Conservation (phyloP, 92 coral and sea anemone genomes). For the Zoanthus sansibaricus region DNA sequence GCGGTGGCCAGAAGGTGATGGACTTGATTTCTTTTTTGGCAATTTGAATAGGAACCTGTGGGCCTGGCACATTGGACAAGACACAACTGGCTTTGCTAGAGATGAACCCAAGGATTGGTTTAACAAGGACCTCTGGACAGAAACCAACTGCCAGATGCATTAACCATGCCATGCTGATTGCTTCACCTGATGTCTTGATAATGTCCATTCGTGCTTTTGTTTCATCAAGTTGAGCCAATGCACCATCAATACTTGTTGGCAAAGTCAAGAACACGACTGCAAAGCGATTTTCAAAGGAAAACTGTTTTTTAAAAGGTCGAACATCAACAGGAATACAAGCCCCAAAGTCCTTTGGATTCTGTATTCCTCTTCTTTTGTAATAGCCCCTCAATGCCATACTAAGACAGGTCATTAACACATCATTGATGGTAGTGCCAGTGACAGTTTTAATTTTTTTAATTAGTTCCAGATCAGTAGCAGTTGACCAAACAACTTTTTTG, state of each 20-base stretch:
- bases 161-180: constrained; percentile 70
- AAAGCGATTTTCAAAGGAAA: constrained; percentile 78
- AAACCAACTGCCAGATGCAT: constrained; percentile 66
- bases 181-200: constrained; percentile 84
- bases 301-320: constrained; percentile 56
- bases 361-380: constrained; percentile 76
- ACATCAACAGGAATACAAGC: constrained; percentile 89
- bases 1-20: constrained; percentile 91
- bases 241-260: constrained; percentile 72
- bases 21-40: constrained; percentile 61
- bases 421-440: constrained; percentile 94
- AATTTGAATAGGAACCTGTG: constrained; percentile 65
- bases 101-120: constrained; percentile 56
- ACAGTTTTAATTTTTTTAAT: constrained; percentile 80
- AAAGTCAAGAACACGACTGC: constrained; percentile 73
- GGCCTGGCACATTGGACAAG: constrained; percentile 95
- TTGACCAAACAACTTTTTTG: constrained; percentile 85
- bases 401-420: constrained; percentile 87
- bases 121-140: constrained; percentile 69
- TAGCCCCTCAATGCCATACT: constrained; percentile 80
- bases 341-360: constrained; percentile 75
- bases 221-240: constrained; percentile 64
- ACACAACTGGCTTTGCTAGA: constrained; percentile 78
- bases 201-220: constrained; percentile 85
- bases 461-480: constrained; percentile 68